A percentile compares a stretch with the other conserved stretches of the same genome.
Evolutionary conservation across 2,113 vertebrate genomes (phyloP).

Genomic region (Oceanodroma tethys): DNA sequence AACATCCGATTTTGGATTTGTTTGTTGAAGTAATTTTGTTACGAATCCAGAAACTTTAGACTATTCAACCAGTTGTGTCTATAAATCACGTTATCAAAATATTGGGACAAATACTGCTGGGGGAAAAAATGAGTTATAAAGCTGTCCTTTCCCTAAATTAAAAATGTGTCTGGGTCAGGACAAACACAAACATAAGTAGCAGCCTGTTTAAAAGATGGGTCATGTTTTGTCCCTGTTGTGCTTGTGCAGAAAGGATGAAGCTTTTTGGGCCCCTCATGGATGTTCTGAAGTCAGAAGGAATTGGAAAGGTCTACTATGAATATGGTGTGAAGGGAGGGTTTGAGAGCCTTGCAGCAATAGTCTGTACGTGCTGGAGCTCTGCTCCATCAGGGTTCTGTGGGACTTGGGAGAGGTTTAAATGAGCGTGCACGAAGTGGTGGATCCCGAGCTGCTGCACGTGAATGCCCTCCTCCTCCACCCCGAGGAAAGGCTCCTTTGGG

Average conservation of each 20-base stretch:
- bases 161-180: neutral
- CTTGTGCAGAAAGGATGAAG: neutral
- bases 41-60: neutral
- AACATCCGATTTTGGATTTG: neutral
- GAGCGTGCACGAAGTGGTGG: too few relatives aligned
- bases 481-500: neutral
- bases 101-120: neutral
- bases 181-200: neutral
- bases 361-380: neutral
- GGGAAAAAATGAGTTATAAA: neutral
- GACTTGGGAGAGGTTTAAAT: neutral
- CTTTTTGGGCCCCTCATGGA: neutral
- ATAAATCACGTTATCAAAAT: neutral
- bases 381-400: neutral
- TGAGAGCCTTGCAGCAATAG: too few relatives aligned
- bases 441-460: accelerated
- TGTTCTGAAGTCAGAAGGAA: neutral
- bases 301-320: neutral
- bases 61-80: neutral
- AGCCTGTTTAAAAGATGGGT: neutral
- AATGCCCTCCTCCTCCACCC: neutral
- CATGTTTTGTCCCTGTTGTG: neutral
- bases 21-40: neutral
- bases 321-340: neutral
- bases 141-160: neutral